phyloP scores from a whole-genome alignment of 2,113 vertebrate species.

The Macrotis lagotis region DNA sequence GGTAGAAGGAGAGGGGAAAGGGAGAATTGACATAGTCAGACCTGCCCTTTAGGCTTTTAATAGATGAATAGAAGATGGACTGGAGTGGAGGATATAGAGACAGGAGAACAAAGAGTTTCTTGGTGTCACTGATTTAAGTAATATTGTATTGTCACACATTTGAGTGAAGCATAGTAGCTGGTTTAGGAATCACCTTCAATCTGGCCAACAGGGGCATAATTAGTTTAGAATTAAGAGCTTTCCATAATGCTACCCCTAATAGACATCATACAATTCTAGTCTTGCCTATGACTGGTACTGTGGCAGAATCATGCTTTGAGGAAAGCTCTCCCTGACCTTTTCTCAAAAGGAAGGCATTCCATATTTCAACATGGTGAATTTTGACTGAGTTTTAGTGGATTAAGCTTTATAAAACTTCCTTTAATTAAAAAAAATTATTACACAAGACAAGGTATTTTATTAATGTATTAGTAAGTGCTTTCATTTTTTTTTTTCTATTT shows the following conservation, averaged over 20 bases:
- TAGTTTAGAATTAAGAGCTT: slow-evolving; percentile 20
- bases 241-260: neutral
- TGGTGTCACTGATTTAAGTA: slow-evolving; percentile 26
- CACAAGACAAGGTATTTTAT: slow-evolving; percentile 11
- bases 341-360: slow-evolving; percentile 11
- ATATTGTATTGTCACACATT: slow-evolving; percentile 10
- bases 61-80: neutral
- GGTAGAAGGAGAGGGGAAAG: neutral
- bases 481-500: neutral
- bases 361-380: slow-evolving; percentile 9
- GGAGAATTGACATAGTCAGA: neutral
- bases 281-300: neutral
- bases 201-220: neutral
- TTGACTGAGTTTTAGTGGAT: neutral
- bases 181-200: slow-evolving; percentile 10
- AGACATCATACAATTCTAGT: neutral
- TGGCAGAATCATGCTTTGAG: neutral
- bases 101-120: neutral
- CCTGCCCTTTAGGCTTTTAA: neutral
- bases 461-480: slow-evolving; percentile 27
- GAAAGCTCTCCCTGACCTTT: slow-evolving; percentile 17
- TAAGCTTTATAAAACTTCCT: slow-evolving; percentile 39
- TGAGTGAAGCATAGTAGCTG: neutral
- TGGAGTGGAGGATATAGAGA: neutral
- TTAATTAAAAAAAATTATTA: neutral